phyloP scores from a whole-genome alignment of 2,113 vertebrate species.

The Corapipo altera region DNA sequence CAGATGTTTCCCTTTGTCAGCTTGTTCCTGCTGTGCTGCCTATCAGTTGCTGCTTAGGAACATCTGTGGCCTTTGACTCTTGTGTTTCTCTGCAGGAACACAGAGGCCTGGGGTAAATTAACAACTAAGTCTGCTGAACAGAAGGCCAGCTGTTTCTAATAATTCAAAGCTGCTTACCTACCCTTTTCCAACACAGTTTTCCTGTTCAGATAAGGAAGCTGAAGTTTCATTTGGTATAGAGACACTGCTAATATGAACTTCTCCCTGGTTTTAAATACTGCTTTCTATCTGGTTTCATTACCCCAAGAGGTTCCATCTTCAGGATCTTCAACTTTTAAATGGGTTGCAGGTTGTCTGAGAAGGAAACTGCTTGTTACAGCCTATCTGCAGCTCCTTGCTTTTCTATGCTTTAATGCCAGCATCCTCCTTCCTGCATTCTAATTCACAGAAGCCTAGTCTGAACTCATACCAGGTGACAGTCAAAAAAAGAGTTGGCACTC shows the following conservation, averaged over 20 bases:
- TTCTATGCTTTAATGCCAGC: neutral
- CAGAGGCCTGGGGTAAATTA: neutral
- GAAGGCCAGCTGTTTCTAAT: neutral
- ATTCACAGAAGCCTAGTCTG: neutral
- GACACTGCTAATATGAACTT: neutral
- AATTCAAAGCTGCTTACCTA: neutral
- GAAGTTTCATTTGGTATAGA: neutral
- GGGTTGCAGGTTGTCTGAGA: neutral
- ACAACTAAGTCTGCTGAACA: neutral
- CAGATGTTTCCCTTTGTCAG: neutral
- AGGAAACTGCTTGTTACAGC: neutral
- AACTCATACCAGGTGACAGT: neutral
- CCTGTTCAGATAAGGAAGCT: neutral
- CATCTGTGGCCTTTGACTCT: neutral
- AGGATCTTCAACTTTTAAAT: neutral
- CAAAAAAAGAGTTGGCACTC: neutral
- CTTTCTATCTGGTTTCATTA: neutral
- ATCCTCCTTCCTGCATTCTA: neutral
- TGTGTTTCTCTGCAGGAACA: neutral
- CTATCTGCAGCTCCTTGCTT: neutral
- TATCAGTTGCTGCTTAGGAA: neutral
- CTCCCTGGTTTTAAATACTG: neutral
- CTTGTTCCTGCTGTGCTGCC: neutral
- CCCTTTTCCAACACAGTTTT: neutral
- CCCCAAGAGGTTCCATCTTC: neutral